phyloP scores from a whole-genome alignment of 2,113 vertebrate species.

The Tympanuchus pallidicinctus region DNA sequence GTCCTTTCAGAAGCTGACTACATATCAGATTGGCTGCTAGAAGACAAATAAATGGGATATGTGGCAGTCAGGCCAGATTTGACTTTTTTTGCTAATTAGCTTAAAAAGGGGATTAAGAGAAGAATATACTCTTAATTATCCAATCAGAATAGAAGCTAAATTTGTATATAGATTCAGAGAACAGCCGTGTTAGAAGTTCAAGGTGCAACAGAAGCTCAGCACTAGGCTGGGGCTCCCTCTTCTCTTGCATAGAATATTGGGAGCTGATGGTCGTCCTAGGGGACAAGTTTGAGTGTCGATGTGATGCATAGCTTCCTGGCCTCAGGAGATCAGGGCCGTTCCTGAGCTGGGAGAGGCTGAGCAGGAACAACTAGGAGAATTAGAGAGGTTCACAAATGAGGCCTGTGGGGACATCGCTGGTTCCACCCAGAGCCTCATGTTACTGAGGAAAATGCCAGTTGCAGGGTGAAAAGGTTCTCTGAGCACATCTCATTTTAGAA shows the following conservation, averaged over 20 bases:
- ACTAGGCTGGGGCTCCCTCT: not conserved
- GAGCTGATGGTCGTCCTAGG: not conserved
- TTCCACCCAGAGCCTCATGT: not conserved
- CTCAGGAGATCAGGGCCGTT: rapidly evolving
- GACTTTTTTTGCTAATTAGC: not conserved
- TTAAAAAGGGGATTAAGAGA: not conserved
- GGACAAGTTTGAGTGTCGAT: rapidly evolving
- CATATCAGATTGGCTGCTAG: not conserved
- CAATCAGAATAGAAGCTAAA: not conserved
- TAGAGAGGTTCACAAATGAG: not conserved
- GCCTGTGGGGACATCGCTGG: not conserved
- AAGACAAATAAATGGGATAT: not conserved
- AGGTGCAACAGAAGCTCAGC: not conserved
- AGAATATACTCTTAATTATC: not conserved
- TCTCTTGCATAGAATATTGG: rapidly evolving
- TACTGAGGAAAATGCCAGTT: not conserved
- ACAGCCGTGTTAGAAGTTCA: not conserved
- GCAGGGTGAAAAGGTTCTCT: not conserved
- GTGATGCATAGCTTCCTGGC: not conserved
- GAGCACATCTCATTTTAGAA: not conserved
- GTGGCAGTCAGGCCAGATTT: not conserved
- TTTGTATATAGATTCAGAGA: not conserved
- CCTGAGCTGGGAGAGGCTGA: not conserved
- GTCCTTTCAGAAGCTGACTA: not conserved
- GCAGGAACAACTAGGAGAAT: not conserved